These are phyloP conservation scores for Syritta pipiens DNA, from an alignment of 2,888 invertebrate genomes.

Conservation along the genomic window DNA sequence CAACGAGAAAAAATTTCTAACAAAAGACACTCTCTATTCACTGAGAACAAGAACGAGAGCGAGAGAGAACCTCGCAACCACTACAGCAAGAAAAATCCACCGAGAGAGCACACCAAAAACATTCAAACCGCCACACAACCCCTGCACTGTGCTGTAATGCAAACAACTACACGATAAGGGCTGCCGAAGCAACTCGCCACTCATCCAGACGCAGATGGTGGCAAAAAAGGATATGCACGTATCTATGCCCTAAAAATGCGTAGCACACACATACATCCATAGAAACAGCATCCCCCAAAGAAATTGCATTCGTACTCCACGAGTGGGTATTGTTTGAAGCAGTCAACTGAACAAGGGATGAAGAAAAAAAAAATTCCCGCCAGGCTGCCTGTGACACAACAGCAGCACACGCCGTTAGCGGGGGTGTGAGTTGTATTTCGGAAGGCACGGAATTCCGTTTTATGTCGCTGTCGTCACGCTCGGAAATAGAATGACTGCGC, in stretches of 20 bases:
- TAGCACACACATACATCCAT: conserved; percentile 1
- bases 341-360: conserved; percentile 49
- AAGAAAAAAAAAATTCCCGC: conserved; percentile 1
- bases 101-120: not conserved
- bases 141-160: no score
- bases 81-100: no score
- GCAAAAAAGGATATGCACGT: conserved; percentile 41
- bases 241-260: conserved; percentile 47
- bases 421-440: conserved; percentile 26
- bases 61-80: no score
- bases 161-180: conserved; percentile 27
- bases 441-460: conserved; percentile 64
- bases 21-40: no score
- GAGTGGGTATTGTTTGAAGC: conserved; percentile 48
- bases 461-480: conserved; percentile 50
- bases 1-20: no score
- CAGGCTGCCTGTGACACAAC: not conserved
- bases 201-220: conserved; percentile 42
- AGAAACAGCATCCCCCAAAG: conserved; percentile 7
- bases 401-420: not conserved
- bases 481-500: conserved; percentile 60
- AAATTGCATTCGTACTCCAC: conserved; percentile 41
- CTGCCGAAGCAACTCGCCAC: conserved; percentile 23
- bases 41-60: no score
- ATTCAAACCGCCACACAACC: no score